Conservation (phyloP, 2,888 invertebrate genomes). For the Campaea margaritaria region DNA sequence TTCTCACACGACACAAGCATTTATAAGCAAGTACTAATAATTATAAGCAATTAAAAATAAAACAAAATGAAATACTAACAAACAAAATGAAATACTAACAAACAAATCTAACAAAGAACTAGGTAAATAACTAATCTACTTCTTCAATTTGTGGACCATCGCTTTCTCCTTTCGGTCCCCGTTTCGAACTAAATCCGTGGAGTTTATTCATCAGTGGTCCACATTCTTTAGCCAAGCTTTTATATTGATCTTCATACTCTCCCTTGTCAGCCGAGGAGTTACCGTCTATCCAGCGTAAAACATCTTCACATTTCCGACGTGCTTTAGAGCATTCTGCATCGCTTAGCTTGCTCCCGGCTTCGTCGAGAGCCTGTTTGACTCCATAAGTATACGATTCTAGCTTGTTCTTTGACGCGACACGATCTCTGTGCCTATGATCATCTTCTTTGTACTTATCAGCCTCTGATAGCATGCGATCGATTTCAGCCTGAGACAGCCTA, state of each 20-base stretch:
- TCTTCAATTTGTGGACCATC: conserved; percentile 85
- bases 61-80: too few species aligned
- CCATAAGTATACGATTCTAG: conserved; percentile 89
- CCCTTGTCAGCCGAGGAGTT: conserved; percentile 88
- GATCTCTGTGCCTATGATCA: conserved; percentile 87
- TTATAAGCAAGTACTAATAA: too few species aligned
- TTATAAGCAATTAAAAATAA: too few species aligned
- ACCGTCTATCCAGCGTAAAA: conserved; percentile 88
- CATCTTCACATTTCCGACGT: conserved; percentile 81
- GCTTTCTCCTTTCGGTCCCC: conserved; percentile 35
- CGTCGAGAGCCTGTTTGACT: conserved; percentile 87
- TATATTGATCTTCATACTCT: conserved; percentile 87
- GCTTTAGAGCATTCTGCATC: conserved; percentile 85
- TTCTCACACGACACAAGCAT: too few species aligned
- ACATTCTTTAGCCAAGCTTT: conserved; percentile 55
- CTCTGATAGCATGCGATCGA: conserved; percentile 92
- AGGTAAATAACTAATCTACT: conserved; percentile 70
- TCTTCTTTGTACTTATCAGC: conserved; percentile 90
- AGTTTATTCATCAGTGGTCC: conserved; percentile 86
- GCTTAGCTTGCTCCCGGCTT: conserved; percentile 84
- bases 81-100: conserved; percentile 14
- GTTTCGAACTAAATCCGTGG: conserved; percentile 56
- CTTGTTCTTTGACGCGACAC: conserved; percentile 88
- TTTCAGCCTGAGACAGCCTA: conserved; percentile 91
- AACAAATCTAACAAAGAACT: conserved; percentile 5